Conservation (phyloP, 1,140 invertebrate genomes). For the Diplogasteroides magnus region DNA sequence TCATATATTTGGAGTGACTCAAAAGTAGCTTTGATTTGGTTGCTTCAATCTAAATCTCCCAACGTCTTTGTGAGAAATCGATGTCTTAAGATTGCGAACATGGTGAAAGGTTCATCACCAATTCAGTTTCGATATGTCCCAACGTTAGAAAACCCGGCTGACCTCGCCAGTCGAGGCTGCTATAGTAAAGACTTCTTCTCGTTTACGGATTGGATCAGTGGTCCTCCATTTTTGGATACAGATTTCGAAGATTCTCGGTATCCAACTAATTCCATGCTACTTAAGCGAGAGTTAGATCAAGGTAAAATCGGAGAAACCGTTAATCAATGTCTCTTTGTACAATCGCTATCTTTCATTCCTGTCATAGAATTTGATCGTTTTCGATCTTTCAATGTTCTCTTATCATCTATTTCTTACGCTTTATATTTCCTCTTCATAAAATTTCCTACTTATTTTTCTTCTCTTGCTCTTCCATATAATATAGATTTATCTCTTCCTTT, state of each 20-base stretch:
- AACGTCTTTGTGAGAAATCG: background rate
- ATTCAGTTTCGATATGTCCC: background rate
- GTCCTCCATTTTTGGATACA: conserved; percentile 1
- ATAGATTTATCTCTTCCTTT: no score
- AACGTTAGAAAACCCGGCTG: background rate
- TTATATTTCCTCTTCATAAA: no score
- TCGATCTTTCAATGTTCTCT: background rate
- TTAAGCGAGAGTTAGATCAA: background rate
- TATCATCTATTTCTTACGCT: no score
- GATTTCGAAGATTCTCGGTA: no score
- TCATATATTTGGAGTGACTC: conserved; percentile 2
- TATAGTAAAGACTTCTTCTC: background rate
- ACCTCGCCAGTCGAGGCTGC: background rate
- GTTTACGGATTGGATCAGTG: background rate
- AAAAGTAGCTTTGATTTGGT: background rate
- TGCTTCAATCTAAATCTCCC: background rate
- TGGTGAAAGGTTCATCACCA: background rate
- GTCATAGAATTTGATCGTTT: no score
- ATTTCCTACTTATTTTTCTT: no score
- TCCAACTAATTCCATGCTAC: conserved; percentile 1
- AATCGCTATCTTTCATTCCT: no score
- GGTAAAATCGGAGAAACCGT: background rate
- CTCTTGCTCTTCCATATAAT: no score
- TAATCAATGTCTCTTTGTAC: background rate
- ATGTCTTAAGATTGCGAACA: background rate